Evolutionary conservation across 2,113 vertebrate genomes (phyloP).

Genomic region (Alaudala cheleensis): DNA sequence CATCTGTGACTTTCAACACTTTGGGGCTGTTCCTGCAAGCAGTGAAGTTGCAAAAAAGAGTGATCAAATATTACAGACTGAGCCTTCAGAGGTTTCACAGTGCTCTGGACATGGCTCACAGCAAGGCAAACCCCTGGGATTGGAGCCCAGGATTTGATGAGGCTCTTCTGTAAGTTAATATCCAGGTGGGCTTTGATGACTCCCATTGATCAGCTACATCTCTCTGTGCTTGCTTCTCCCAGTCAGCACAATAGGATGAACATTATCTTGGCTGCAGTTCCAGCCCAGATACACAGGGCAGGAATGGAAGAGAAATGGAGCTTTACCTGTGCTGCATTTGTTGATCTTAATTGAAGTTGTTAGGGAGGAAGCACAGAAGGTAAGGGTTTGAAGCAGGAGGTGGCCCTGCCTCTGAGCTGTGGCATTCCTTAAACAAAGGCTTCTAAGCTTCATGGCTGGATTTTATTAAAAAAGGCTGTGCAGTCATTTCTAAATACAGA

Average conservation of each 20-base stretch:
- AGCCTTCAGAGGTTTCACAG: fast-evolving
- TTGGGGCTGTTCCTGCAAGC: fast-evolving
- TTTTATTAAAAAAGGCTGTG: not conserved
- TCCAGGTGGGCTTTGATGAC: not conserved
- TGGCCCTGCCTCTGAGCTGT: not conserved
- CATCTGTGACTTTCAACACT: not conserved
- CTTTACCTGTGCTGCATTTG: not conserved
- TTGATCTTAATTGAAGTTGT: not conserved
- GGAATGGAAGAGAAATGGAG: not conserved
- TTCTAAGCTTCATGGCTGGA: not conserved
- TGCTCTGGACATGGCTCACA: not conserved
- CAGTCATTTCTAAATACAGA: not conserved
- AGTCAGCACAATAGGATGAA: not conserved
- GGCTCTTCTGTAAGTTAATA: not conserved
- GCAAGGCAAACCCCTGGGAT: fast-evolving
- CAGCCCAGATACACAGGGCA: not conserved
- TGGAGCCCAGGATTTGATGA: not conserved
- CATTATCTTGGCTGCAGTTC: not conserved
- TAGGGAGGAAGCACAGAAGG: too few species aligned
- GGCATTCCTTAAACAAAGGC: not conserved
- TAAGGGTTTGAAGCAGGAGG: not conserved
- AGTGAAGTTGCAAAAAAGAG: not conserved
- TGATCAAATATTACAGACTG: not conserved
- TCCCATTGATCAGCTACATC: not conserved
- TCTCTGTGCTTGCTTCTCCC: too few species aligned